Evolutionary conservation across 2,888 invertebrate genomes (phyloP), one percentile per base, ranked within the genome.

Genomic region (Tuta absoluta): DNA sequence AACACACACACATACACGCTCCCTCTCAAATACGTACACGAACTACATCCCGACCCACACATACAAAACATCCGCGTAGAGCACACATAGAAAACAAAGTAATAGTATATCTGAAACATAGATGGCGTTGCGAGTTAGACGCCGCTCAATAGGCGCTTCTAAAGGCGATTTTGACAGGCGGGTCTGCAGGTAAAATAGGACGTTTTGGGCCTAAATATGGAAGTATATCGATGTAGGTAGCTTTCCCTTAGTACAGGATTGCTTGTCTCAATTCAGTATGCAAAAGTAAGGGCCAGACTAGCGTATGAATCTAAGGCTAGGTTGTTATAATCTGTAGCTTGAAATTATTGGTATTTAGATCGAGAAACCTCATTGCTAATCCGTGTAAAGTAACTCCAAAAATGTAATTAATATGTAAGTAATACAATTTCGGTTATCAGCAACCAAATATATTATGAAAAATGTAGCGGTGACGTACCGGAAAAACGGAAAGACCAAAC

Each of bases 81-180:
- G 7, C 59, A 61, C 61, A 61, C 61, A 21, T 21, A 24, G 23
- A 8, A 14, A 17, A 17, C 28, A 8, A n/a, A n/a, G 14, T 49
- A 61, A 49, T 62, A 41, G 78, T 75, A 75, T 75, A 68, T 72
- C 67, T 70, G 49, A 62, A 65, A 75, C 78, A 81, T 74, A 82
- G 84, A 77, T 76, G 75, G 74, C 75, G 71, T 66, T 75, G 67
- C 0, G 8, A n/a, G 14, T 60, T 45, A 4, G 56, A 56, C 56
- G 17, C 28, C 56, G 56, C 56, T 56, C 56, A 28, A 56, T 56
- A 56, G 11, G 17, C 1, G 7, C 8, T 7, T 37, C 8, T 58
- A 33, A 17, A 12, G 58, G 58, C 7, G 51, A 21, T 2, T 51
- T 51, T 3, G 49, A 49, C 49, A 41, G 11, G 14, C 5, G 41